These are phyloP conservation scores for Koerneria pararmatus DNA, from an alignment of 2,888 invertebrate genomes.

Conservation along the genomic window DNA sequence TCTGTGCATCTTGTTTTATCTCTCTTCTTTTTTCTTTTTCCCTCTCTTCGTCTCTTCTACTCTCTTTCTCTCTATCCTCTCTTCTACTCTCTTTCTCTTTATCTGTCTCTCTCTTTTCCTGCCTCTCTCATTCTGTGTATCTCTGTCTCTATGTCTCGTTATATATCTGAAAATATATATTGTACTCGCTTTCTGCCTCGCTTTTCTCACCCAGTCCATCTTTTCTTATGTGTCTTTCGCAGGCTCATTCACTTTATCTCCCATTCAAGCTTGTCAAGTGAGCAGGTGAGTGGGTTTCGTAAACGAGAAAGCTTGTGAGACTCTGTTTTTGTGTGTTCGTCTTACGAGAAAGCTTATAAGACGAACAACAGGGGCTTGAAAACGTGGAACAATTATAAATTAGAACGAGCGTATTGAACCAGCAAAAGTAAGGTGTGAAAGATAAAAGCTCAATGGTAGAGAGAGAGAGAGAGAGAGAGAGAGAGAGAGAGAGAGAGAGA, in stretches of 20 bases:
- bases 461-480: background rate
- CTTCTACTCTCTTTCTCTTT: background rate
- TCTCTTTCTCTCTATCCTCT: background rate
- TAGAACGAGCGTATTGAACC: too few species aligned
- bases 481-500: slow-evolving; percentile 18
- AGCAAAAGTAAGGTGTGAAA: too few species aligned
- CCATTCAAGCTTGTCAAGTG: too few species aligned
- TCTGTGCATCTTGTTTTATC: too few species aligned
- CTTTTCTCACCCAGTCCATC: background rate
- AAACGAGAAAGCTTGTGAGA: too few species aligned
- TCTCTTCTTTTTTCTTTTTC: slow-evolving; percentile 4
- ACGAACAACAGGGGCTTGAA: too few species aligned
- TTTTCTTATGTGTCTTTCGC: background rate
- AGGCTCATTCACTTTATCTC: too few species aligned
- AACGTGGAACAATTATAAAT: too few species aligned
- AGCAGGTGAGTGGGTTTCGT: background rate
- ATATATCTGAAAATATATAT: background rate
- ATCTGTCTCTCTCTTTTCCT: background rate
- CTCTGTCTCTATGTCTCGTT: background rate
- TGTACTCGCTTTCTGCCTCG: background rate
- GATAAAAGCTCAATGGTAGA: too few species aligned
- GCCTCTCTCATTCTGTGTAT: background rate
- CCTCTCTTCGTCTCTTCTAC: background rate
- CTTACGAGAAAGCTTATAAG: too few species aligned
- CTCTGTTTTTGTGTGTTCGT: too few species aligned